phyloP scores from a whole-genome alignment of 2,113 vertebrate species.

The Bubo bubo region DNA sequence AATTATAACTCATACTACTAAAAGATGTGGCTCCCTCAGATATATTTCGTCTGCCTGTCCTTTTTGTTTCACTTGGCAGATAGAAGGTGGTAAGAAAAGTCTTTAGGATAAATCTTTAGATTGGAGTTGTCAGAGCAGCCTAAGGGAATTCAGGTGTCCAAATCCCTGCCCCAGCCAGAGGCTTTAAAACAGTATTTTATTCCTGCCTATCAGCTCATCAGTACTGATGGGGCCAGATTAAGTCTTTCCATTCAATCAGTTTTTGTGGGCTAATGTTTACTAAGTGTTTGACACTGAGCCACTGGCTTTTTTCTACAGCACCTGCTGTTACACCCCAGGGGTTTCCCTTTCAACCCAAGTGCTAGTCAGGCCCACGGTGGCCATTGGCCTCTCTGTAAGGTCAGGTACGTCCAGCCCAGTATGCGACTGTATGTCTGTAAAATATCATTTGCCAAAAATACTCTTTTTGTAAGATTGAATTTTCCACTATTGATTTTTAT shows the following conservation, averaged over 20 bases:
- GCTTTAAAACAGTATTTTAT: conserved; percentile 25
- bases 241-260: conserved; percentile 20
- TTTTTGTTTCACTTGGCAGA: conserved; percentile 38
- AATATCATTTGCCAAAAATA: neutral
- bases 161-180: conserved; percentile 13
- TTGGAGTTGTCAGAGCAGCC: conserved; percentile 24
- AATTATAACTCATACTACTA: neutral
- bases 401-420: neutral
- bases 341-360: neutral
- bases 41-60: neutral
- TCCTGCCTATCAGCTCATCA: conserved; percentile 43
- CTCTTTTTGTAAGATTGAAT: neutral
- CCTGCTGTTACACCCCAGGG: neutral
- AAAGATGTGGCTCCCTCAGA: neutral
- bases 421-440: neutral
- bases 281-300: neutral
- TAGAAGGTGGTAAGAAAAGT: neutral
- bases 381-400: neutral
- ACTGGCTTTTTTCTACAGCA: neutral
- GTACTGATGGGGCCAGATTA: neutral
- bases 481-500: conserved; percentile 4
- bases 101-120: conserved; percentile 7
- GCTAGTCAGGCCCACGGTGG: neutral
- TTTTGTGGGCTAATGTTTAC: conserved; percentile 28
- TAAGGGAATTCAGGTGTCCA: conserved; percentile 40